Conservation (phyloP, 2,888 invertebrate species). For the Stegophylla sp. region DNA sequence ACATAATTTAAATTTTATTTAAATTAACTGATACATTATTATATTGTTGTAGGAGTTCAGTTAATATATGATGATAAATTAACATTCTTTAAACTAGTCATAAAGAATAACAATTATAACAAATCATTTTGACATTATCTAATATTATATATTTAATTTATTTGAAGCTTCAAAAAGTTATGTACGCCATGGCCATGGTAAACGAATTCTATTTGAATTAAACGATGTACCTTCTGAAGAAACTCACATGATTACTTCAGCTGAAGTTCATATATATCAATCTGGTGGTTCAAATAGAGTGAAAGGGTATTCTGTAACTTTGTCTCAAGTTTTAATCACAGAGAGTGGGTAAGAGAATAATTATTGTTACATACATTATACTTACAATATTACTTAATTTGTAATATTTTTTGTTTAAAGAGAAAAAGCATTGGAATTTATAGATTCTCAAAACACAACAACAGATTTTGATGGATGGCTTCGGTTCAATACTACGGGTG, state of each 20-base stretch:
- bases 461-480: slow-evolving; percentile 84
- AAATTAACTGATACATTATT: too few species aligned
- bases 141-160: slow-evolving; percentile 65
- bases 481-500: slow-evolving; percentile 81
- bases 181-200: slow-evolving; percentile 83
- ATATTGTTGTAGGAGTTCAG: too few species aligned
- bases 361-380: not conserved
- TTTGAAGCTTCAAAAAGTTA: slow-evolving; percentile 68
- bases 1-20: too few species aligned
- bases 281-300: slow-evolving; percentile 64
- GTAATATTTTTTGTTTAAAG: slow-evolving; percentile 65
- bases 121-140: too few species aligned
- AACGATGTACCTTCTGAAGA: slow-evolving; percentile 83
- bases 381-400: not conserved
- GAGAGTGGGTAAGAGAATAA: slow-evolving; percentile 70
- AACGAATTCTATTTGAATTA: slow-evolving; percentile 91
- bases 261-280: slow-evolving; percentile 85
- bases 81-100: too few species aligned
- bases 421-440: slow-evolving; percentile 75
- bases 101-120: too few species aligned
- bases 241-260: slow-evolving; percentile 73
- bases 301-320: slow-evolving; percentile 72
- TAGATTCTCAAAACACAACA: slow-evolving; percentile 80
- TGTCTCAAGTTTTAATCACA: slow-evolving; percentile 72
- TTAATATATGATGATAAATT: too few species aligned